Percentiles rank a stretch among this genome's conserved stretches.
Evolutionary conservation across 92 coral and sea anemone species (phyloP).

Genomic region (Umimayanthus chanpuru): DNA sequence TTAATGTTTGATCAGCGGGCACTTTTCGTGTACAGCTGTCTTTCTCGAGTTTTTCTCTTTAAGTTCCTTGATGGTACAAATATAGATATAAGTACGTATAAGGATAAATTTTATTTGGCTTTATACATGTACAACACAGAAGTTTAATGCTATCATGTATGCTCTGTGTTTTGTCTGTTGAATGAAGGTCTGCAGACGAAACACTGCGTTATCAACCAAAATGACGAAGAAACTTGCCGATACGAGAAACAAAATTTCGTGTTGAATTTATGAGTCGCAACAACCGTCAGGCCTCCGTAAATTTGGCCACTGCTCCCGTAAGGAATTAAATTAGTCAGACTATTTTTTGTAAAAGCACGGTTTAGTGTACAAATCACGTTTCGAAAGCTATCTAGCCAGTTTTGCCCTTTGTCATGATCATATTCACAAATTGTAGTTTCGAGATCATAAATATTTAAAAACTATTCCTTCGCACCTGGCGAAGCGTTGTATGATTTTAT

Average conservation of each 20-base stretch:
- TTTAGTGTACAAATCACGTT: not conserved
- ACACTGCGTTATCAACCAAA: not conserved
- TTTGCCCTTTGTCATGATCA: not conserved
- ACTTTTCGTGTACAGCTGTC: not conserved
- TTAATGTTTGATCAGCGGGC: no score
- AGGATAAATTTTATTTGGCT: not conserved
- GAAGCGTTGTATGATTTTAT: not conserved
- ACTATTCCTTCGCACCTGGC: slow-evolving; percentile 24
- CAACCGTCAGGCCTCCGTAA: no score
- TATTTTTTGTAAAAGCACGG: not conserved
- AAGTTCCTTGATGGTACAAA: not conserved
- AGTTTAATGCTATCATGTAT: no score
- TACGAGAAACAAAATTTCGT: not conserved
- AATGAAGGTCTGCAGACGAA: no score
- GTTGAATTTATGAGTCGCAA: not conserved
- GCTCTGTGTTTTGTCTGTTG: not conserved
- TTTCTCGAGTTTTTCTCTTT: not conserved
- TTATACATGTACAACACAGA: not conserved
- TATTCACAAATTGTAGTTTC: not conserved
- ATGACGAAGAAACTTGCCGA: not conserved
- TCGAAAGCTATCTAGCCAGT: not conserved
- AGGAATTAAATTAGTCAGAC: not conserved
- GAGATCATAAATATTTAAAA: slow-evolving; percentile 12
- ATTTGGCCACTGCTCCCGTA: not conserved
- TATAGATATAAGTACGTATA: not conserved